These are phyloP conservation scores for Odontomachus brunneus DNA, from an alignment of 1,140 invertebrate species.

Conservation along the genomic window DNA sequence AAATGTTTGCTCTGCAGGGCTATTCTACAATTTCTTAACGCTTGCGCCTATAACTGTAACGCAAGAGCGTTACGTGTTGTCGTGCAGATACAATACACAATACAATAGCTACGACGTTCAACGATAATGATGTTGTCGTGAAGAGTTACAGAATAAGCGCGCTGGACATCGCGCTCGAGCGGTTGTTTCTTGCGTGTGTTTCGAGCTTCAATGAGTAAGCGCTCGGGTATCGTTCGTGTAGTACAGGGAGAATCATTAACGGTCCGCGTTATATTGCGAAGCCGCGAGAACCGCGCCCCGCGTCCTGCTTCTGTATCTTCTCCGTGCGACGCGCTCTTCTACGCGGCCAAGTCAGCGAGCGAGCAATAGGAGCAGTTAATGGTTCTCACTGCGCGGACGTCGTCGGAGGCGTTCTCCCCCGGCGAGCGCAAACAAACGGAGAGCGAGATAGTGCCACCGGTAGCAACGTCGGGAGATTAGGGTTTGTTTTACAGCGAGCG, in stretches of 20 bases:
- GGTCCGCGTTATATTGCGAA: background rate
- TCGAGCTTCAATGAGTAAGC: slow-evolving; percentile 25
- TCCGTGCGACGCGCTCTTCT: slow-evolving; percentile 4
- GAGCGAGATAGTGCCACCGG: slow-evolving; percentile 80
- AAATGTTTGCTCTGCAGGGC: no score
- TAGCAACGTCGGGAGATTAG: slow-evolving; percentile 84
- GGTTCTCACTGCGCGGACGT: slow-evolving; percentile 39
- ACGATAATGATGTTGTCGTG: no score
- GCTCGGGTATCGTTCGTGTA: background rate
- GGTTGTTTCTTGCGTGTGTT: slow-evolving; percentile 39
- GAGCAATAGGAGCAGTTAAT: slow-evolving; percentile 50
- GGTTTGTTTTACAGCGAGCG: slow-evolving; percentile 84
- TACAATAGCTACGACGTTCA: no score
- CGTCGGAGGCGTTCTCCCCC: slow-evolving; percentile 56
- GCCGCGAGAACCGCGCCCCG: background rate
- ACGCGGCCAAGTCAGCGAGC: slow-evolving; percentile 1
- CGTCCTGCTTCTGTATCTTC: background rate
- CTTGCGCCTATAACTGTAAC: no score
- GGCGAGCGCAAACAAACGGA: slow-evolving; percentile 75
- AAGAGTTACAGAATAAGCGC: no score
- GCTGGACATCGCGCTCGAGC: no score
- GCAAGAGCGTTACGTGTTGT: no score
- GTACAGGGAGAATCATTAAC: background rate
- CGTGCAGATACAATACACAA: no score
- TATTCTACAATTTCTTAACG: no score